A percentile compares a stretch with the other conserved stretches of the same genome.
Conservation (phyloP, 1,140 invertebrate species). For the Antheraea pernyi region DNA sequence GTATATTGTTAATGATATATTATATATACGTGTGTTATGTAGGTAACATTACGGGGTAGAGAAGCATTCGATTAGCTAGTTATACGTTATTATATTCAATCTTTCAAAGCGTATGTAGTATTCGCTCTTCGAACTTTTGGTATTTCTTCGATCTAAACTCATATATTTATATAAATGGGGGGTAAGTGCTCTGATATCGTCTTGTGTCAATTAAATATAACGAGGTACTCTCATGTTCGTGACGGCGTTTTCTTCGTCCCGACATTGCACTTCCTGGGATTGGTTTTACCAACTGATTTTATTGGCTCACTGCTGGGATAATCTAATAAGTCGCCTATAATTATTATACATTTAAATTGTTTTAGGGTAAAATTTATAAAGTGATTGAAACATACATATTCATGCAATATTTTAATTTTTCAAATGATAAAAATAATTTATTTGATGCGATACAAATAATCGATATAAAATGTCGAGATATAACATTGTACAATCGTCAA, state of each 20-base stretch:
- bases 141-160: conserved; percentile 64
- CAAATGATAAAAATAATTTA: too few relatives aligned
- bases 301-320: too few relatives aligned
- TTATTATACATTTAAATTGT: too few relatives aligned
- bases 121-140: conserved; percentile 60
- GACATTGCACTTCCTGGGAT: too few relatives aligned
- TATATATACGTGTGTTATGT: conserved; percentile 64
- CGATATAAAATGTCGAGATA: too few relatives aligned
- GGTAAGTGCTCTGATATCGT: conserved; percentile 54
- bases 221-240: background rate
- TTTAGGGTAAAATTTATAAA: too few relatives aligned
- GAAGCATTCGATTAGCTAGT: conserved; percentile 64
- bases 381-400: too few relatives aligned
- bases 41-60: conserved; percentile 52
- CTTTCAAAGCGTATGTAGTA: conserved; percentile 56
- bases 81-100: conserved; percentile 63
- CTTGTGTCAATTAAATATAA: conserved; percentile 66
- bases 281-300: too few relatives aligned
- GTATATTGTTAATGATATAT: conserved; percentile 45
- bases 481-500: too few relatives aligned
- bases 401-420: too few relatives aligned
- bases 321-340: too few relatives aligned
- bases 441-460: too few relatives aligned
- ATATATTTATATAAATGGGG: conserved; percentile 59
- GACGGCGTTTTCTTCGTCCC: background rate